Percentiles rank a stretch among this genome's conserved stretches.
Conservation (phyloP, 2,888 invertebrate species). For the Nephrotoma guestfalica region DNA sequence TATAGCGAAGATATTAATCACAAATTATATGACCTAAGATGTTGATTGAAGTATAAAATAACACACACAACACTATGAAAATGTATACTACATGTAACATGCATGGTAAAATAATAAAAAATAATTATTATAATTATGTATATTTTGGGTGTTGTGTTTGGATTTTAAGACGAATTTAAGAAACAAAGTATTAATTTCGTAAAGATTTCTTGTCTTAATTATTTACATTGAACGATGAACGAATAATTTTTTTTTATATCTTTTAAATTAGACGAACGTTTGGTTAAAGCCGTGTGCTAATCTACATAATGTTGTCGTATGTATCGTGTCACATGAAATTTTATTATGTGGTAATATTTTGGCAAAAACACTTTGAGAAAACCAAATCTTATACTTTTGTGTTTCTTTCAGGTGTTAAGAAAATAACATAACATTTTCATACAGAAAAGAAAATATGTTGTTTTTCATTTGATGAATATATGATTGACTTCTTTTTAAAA, state of each 20-base stretch:
- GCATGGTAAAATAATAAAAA: not conserved
- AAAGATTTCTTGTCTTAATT: not conserved
- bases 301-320: not conserved
- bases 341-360: not conserved
- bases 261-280: not conserved
- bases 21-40: slow-evolving; percentile 8
- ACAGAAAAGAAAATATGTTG: not conserved
- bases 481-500: not conserved
- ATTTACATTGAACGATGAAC: not conserved
- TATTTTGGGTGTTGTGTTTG: not conserved
- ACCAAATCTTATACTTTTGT: not conserved
- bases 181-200: not conserved
- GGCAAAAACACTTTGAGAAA: not conserved
- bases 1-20: slow-evolving; percentile 4
- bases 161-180: not conserved
- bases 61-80: slow-evolving; percentile 13
- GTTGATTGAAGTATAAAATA: slow-evolving; percentile 20
- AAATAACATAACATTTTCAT: not conserved
- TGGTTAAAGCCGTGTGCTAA: not conserved
- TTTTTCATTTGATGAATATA: not conserved
- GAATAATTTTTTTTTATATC: not conserved
- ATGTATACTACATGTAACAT: not conserved
- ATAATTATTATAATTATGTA: not conserved
- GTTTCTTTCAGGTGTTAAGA: not conserved
- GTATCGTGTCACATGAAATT: not conserved